Base-by-base conservation (phyloP, 2,113 vertebrate species). In the Gulo gulo region DNA sequence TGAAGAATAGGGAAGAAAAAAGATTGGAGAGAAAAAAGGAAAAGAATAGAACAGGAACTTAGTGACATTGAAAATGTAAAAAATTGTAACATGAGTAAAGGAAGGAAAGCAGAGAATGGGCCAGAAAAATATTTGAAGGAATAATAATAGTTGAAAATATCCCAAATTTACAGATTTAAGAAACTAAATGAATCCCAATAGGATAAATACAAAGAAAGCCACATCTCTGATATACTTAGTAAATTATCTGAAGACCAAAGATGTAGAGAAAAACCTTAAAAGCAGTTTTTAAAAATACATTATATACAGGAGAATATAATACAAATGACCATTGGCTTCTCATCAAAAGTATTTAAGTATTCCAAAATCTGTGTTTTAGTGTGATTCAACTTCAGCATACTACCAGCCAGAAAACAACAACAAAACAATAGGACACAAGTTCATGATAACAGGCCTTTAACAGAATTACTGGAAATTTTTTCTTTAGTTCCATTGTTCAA, bases 101-200 rank as follows among this genome's bases (percentile, higher is more conserved):
- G 39, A 82, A 88, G 42, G 50, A 73, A 92, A 87, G 8, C 47
- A 81, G 13, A 65, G 52, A 61, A 86, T 4, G 15, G 29, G 26
- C n/a, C 7, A 59, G 81, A 88, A 82, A 94, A 79, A 36, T 34
- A 89, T 78, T 36, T 74, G 39, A 87, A 76, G 39, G 47, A 82
- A 82, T 50, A 86, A 76, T 16, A 76, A 59, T 67, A 65, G 31
- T 39, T 91, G 55, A 84, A 76, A 93, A 14, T 36, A 36, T 45
- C 47, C 39, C 39, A 69, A 69, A 50, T 50, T 69, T 95, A 93
- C 45, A 92, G 39, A 84, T 90, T 83, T 9, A 83, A 84, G 96
- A 95, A 96, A 34, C 90, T 96, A 39, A 71, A 39, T 0, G 52
- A 97, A 97, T 21, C 95, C 63, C 91, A 91, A 92, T 76, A 96